phyloP scores from a whole-genome alignment of 2,888 invertebrate genomes.

The Hermodice carunculata region DNA sequence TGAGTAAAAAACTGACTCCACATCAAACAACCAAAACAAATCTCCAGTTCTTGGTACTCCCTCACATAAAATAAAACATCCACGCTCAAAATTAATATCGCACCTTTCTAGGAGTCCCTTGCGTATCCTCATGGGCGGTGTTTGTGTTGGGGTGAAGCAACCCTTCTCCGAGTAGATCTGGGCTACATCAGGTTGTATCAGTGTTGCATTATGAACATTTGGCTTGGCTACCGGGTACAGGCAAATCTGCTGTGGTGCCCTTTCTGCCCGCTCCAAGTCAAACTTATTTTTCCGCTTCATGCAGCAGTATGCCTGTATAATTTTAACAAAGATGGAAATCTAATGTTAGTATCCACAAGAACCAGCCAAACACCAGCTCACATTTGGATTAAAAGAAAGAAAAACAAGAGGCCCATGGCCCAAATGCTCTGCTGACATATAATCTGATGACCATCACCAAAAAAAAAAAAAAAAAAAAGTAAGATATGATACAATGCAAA shows the following conservation, averaged over 20 bases:
- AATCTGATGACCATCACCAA: too few relatives aligned
- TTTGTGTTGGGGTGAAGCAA: conserved; percentile 51
- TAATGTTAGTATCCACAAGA: background rate
- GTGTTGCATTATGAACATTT: conserved; percentile 49
- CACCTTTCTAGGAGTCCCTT: conserved; percentile 65
- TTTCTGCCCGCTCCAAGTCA: conserved; percentile 1
- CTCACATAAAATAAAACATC: too few relatives aligned
- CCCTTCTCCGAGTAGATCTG: conserved; percentile 29
- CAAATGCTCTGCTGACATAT: too few relatives aligned
- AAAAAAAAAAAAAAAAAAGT: too few relatives aligned
- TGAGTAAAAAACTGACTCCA: too few relatives aligned
- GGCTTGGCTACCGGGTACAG: conserved; percentile 57
- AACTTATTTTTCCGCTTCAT: conserved; percentile 3
- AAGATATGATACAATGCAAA: too few relatives aligned
- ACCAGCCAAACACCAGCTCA: too few relatives aligned
- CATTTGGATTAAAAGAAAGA: too few relatives aligned
- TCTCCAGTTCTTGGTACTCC: too few relatives aligned
- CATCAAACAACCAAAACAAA: too few relatives aligned
- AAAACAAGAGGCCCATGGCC: too few relatives aligned
- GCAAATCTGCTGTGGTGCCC: conserved; percentile 47
- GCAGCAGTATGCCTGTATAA: background rate
- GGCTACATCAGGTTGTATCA: conserved; percentile 55
- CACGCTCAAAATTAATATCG: too few relatives aligned
- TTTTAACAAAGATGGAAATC: background rate
- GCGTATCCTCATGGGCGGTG: conserved; percentile 54